Base-by-base conservation (phyloP, 2,797 vertebrate species). In the Chelon auratus region DNA sequence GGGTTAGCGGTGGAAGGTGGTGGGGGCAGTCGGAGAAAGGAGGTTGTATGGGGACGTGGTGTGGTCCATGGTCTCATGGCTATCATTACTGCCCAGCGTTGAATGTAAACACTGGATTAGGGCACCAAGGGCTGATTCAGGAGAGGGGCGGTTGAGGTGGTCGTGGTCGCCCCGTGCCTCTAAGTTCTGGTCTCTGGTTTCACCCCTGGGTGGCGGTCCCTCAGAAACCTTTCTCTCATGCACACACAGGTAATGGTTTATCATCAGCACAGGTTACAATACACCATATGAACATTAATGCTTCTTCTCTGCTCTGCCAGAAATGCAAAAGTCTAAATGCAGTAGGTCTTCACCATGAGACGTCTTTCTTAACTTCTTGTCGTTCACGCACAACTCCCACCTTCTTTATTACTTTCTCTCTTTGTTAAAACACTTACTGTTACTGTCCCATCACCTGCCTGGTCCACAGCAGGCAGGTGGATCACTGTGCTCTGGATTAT, bases 71-170 rank as follows among this genome's bases (percentile, higher is more conserved):
- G 88, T 91, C 88, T 92, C 88, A 89, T 89, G 85, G 90, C 89
- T 93, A 92, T 93, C 91, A 91, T 93, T 92, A 92, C 86, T 88
- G 78, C 72, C 82, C 87, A 81, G 84, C 63, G 43, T 87, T 88
- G 87, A 83, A 82, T 90, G 87, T 93, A 93, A 93, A 93, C 90
- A 93, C 65, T 78, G 85, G 86, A 91, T 91, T 91, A 92, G 83
- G 74, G 70, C 77, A 78, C 83, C 48, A 5, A 81, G 58, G 83
- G 81, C 77, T 89, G 91, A 91, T 88, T 90, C 84, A 80, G 84
- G 83, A 83, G 85, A 82, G 54, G 62, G 80, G 57, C 26, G 77
- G 82, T 55, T 82, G 86, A 75, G 81, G 69, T 60, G 77, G 72
- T 66, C 70, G 77, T 72, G 69, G 68, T 72, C 36, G 47, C 68